Evolutionary conservation across 53 echinoderm and acorn worm species (phyloP), one percentile per base, ranked within the genome.

Genomic region (Astropecten irregularis): DNA sequence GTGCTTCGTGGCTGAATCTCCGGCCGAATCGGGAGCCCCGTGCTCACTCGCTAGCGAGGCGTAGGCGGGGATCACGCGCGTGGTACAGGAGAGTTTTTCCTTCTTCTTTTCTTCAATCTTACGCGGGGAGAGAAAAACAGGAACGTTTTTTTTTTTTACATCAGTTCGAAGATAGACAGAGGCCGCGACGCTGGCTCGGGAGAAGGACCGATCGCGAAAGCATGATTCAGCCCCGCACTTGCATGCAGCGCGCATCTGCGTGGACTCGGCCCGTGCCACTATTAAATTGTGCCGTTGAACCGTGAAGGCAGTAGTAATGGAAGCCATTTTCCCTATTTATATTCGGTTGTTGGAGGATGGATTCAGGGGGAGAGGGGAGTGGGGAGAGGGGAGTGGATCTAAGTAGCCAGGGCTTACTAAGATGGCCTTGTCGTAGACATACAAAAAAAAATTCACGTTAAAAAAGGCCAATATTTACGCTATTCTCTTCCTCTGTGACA

Each of bases 311-410:
- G 40, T 16, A 23, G 40, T 76, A 76, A 76, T 76, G 76, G 76
- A 58, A 76, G 55, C 76, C 76, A 76, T 76, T 76, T 58, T 76
- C 56, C 76, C 76, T 57, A 58, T 76, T 76, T 76, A 76, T 65
- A 27, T 76, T 57, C 76, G 56, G 56, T n/a, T 57, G 74, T 76
- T 58, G n/a, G n/a, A n/a, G n/a, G n/a, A 51, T 64, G 65, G 37
- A 38, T 64, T 64, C 65, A n/a, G n/a, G n/a, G n/a, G n/a, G n/a
- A n/a, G n/a, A n/a, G n/a, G n/a, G n/a, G n/a, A n/a, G n/a, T n/a
- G n/a, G n/a, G n/a, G n/a, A n/a, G 21, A 52, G 35, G 71, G 71
- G 71, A 71, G 71, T 71, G 71, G n/a, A 31, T 21, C 8, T 15
- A 49, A 53, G 71, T 71, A 71, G 34, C 50, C 32, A 20, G 20